Percentiles rank a stretch among this genome's conserved stretches.
phyloP scores from a whole-genome alignment of 2,888 invertebrate genomes.

The Teleogryllus oceanicus region DNA sequence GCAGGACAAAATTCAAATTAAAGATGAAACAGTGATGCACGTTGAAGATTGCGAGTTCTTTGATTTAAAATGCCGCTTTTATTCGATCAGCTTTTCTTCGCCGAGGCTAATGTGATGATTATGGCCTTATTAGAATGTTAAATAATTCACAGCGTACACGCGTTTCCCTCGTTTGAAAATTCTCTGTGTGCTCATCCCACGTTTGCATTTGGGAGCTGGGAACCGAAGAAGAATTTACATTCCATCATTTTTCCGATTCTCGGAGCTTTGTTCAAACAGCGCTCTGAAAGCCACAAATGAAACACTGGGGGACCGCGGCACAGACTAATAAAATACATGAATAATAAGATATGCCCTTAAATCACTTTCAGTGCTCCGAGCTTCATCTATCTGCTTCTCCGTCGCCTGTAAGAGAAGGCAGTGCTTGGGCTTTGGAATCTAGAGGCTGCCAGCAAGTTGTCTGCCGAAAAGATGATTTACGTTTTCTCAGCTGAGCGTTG shows the following conservation, averaged over 20 bases:
- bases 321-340: conserved; percentile 6
- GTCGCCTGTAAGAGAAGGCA: not conserved
- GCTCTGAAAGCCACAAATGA: not conserved
- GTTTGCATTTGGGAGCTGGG: not conserved
- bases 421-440: not conserved
- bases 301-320: not conserved
- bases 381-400: not conserved
- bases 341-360: conserved; percentile 8
- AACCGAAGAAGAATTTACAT: not conserved
- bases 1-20: too few relatives aligned
- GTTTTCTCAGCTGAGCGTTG: too few relatives aligned
- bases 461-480: too few relatives aligned
- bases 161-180: not conserved
- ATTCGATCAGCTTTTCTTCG: too few relatives aligned
- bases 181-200: not conserved
- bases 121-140: not conserved
- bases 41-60: too few relatives aligned
- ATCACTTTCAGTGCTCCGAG: not conserved
- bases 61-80: too few relatives aligned
- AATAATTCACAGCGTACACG: not conserved
- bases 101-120: too few relatives aligned
- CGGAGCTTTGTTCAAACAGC: not conserved
- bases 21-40: too few relatives aligned
- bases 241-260: conserved; percentile 6
- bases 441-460: not conserved